Base-by-base conservation (phyloP, 2,888 invertebrate genomes). In the Mesorhabditis belari region DNA sequence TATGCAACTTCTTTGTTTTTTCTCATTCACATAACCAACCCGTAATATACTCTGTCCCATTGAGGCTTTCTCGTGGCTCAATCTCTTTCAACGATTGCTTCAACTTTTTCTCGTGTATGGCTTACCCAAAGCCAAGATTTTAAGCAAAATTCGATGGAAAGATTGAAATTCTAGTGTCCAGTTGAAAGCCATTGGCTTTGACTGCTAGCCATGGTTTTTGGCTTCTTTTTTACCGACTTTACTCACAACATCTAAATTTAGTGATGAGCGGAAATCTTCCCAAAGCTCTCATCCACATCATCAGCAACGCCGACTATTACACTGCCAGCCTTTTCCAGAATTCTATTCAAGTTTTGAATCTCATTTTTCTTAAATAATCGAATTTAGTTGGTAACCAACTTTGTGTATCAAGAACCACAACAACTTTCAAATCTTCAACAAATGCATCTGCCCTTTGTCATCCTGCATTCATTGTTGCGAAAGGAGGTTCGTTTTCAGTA, bases 241-340 rank as follows among this genome's bases (percentile, higher is more conserved):
- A n/a, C n/a, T n/a, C n/a, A n/a, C n/a, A n/a, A n/a, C n/a, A n/a
- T n/a, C n/a, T n/a, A n/a, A n/a, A n/a, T n/a, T 63, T 69, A 84
- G 87, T 91, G 26, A 91, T 91, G 90, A 90, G 91, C 81, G 90
- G 89, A 2, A 88, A 88, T 24, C 81, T 91, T 64, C 90, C 91
- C 0, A 86, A 86, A 53, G 89, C 90, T 0, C 81, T 91, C 65
- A 88, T 89, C 72, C 85, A 86, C 73, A 89, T 92, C 28, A 89
- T 92, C 66, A 89, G 90, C 69, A 91, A 91, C 83, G 89, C 90
- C 0, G 90, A 91, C 77, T 92, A 90, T 81, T 91, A 91, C 81
- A 91, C 91, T 0, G 88, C 90, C 12, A 90, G 90, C 0, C 82
- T 92, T 57, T 91, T 91, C 82, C 83, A 70, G 55, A 69, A 70